Conservation (phyloP, 2,888 invertebrate genomes). For the Andrena bicolor region DNA sequence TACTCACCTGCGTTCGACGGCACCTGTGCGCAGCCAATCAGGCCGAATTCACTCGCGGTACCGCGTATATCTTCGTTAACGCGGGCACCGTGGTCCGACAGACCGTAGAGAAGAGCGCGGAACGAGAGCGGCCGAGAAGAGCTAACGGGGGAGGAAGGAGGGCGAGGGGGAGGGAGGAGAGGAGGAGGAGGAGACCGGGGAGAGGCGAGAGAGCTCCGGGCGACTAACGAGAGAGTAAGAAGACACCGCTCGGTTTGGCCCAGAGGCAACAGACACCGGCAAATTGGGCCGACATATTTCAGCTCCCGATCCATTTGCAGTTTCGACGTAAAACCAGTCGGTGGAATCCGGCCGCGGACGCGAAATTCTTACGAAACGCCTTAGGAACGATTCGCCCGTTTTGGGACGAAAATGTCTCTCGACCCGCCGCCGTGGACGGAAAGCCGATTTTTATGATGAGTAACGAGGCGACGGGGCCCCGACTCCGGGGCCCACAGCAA, state of each 20-base stretch:
- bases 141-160: not conserved
- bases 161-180: not conserved
- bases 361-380: conserved; percentile 77
- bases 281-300: conserved; percentile 81
- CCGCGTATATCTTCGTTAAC: conserved; percentile 68
- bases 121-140: conserved; percentile 4
- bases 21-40: conserved; percentile 71
- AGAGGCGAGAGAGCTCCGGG: conserved; percentile 51
- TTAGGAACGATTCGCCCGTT: conserved; percentile 68
- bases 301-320: conserved; percentile 73
- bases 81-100: conserved; percentile 23
- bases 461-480: conserved; percentile 21
- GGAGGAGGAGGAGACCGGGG: not conserved
- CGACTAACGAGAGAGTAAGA: conserved; percentile 71
- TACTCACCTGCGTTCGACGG: conserved; percentile 38
- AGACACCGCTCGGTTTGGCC: conserved; percentile 63
- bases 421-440: conserved; percentile 23
- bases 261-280: conserved; percentile 80
- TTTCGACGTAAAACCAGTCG: conserved; percentile 80
- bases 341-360: conserved; percentile 75
- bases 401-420: conserved; percentile 49
- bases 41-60: conserved; percentile 61
- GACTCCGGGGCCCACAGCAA: conserved; percentile 8
- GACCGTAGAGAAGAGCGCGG: conserved; percentile 20
- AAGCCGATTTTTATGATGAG: conserved; percentile 41